Conservation (phyloP, 1,140 invertebrate genomes). For the Ladona fulva region DNA sequence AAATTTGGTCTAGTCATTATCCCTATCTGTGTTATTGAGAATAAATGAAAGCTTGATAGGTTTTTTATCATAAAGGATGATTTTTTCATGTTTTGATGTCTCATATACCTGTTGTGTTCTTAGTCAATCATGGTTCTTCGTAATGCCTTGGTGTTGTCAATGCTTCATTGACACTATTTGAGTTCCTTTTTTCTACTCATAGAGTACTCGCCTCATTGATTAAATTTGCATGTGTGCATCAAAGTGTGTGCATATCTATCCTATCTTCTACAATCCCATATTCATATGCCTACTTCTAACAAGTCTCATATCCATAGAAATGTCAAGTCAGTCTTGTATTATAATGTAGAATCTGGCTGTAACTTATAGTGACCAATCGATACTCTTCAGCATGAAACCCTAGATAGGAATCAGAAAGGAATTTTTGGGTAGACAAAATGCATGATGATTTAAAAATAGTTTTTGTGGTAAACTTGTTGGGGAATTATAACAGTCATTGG, state of each 20-base stretch:
- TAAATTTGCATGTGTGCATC: background rate
- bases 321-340: background rate
- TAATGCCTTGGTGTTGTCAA: background rate
- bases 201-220: background rate
- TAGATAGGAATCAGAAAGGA: background rate
- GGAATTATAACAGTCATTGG: background rate
- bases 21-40: background rate
- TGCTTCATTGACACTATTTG: conserved; percentile 1
- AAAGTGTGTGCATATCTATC: background rate
- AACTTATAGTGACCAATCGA: background rate
- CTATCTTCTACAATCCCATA: background rate
- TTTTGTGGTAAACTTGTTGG: background rate
- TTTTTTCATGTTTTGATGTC: conserved; percentile 5
- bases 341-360: conserved; percentile 1
- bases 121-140: background rate
- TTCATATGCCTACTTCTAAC: background rate
- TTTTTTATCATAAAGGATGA: background rate
- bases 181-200: background rate
- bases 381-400: conserved; percentile 4
- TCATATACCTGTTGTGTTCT: background rate
- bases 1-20: background rate
- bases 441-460: background rate
- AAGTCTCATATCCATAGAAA: background rate
- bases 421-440: background rate
- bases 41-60: background rate